phyloP scores from a whole-genome alignment of 2,888 invertebrate species.

The Himalopsyche tibetana region DNA sequence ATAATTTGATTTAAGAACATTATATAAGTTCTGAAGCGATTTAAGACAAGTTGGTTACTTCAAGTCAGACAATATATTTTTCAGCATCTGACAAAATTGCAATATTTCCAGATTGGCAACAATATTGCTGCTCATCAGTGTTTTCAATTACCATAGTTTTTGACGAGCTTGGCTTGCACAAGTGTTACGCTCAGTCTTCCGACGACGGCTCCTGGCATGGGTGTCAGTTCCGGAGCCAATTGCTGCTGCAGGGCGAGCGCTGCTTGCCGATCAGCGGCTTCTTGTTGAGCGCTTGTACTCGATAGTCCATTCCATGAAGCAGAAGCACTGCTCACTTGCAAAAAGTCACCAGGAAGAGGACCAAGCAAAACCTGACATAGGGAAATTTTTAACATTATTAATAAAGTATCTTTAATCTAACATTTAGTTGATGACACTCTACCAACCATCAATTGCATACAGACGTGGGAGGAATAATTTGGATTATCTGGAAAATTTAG shows the following conservation, averaged over 20 bases:
- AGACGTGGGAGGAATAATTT: too few relatives aligned
- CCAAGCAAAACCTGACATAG: conserved; percentile 83
- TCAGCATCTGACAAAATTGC: too few relatives aligned
- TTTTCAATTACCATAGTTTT: conserved; percentile 86
- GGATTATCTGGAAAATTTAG: too few relatives aligned
- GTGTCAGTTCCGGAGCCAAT: conserved; percentile 74
- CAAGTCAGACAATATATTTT: too few relatives aligned
- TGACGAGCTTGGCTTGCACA: conserved; percentile 92
- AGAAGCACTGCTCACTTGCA: conserved; percentile 77
- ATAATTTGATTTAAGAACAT: too few relatives aligned
- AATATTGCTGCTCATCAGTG: not conserved
- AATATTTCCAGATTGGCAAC: too few relatives aligned
- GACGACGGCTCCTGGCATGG: conserved; percentile 72
- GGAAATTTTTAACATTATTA: not conserved
- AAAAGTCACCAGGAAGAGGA: conserved; percentile 87
- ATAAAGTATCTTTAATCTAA: too few relatives aligned
- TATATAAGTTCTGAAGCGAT: too few relatives aligned
- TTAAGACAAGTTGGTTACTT: too few relatives aligned
- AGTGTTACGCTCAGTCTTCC: conserved; percentile 91
- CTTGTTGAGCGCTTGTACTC: conserved; percentile 73
- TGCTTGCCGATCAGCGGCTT: conserved; percentile 87
- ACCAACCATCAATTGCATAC: not conserved
- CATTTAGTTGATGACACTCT: not conserved
- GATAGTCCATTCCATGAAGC: conserved; percentile 74
- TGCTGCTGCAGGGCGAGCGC: conserved; percentile 84